Conservation (phyloP, 64 coral and sea anemone species). For the Montipora sp. region DNA sequence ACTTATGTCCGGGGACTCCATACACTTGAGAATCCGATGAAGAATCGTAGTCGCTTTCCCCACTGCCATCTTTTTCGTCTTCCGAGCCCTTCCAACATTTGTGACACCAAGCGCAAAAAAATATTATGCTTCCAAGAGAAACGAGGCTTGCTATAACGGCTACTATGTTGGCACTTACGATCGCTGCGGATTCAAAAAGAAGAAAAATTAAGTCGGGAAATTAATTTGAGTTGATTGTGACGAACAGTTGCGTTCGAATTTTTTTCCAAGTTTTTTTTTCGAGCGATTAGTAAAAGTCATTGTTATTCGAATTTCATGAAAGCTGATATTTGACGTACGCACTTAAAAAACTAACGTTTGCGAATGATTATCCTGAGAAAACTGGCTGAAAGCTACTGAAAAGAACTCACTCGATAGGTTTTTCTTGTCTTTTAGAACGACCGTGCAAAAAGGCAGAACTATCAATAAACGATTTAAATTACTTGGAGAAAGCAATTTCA, state of each 20-base stretch:
- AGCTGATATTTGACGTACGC: no score
- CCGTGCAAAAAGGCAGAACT: no score
- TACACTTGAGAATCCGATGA: constrained; percentile 56
- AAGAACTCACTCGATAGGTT: no score
- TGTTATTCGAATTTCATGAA: no score
- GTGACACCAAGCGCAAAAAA: constrained; percentile 68
- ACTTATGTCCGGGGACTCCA: constrained; percentile 23
- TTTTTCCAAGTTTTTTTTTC: no score
- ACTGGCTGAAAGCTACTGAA: no score
- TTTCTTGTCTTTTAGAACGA: no score
- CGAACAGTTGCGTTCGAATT: no score
- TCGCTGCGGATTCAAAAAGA: not conserved
- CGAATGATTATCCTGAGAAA: no score
- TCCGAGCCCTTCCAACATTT: constrained; percentile 68
- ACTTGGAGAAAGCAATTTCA: not conserved
- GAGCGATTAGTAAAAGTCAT: no score
- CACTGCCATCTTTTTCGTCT: constrained; percentile 19
- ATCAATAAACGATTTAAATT: not conserved
- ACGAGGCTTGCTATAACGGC: constrained; percentile 52
- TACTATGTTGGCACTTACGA: not conserved
- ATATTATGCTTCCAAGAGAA: constrained; percentile 42
- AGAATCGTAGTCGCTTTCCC: constrained; percentile 40
- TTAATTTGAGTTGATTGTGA: no score
- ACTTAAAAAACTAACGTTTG: no score
- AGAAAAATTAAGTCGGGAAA: not conserved